A percentile compares a stretch with the other conserved stretches of the same genome.
Conservation (phyloP, 2,888 invertebrate genomes). For the Halocaridina rubra region DNA sequence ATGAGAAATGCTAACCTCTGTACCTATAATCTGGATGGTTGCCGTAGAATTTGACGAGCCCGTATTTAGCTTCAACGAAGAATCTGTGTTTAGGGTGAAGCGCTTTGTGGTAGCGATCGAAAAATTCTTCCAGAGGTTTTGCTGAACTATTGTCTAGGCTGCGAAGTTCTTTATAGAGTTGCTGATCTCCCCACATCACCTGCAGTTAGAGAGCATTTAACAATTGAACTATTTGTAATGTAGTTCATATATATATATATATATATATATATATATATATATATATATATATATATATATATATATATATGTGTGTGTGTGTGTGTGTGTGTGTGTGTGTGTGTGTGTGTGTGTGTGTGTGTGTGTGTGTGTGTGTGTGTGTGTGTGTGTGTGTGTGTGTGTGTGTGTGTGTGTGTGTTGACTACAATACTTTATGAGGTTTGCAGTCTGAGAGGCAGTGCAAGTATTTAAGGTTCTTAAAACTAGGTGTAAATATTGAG, state of each 20-base stretch:
- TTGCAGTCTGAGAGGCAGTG: too few species aligned
- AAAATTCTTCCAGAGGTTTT: conserved; percentile 73
- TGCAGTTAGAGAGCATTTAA: too few species aligned
- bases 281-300: conserved; percentile 5
- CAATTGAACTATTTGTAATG: too few species aligned
- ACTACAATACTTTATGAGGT: too few species aligned
- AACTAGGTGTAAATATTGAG: too few species aligned
- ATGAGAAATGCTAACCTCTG: conserved; percentile 72
- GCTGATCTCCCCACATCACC: conserved; percentile 74
- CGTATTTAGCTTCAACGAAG: conserved; percentile 75
- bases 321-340: conserved; percentile 20
- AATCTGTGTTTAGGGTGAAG: conserved; percentile 76
- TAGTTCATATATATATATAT: neutral
- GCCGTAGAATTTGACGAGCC: conserved; percentile 73
- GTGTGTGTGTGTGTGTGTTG: too few species aligned
- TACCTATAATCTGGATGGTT: conserved; percentile 72
- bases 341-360: conserved; percentile 1
- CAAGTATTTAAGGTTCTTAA: too few species aligned
- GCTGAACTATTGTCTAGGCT: conserved; percentile 72
- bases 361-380: too few species aligned
- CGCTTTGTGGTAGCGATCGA: conserved; percentile 72
- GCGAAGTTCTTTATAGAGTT: conserved; percentile 73
- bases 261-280: conserved; percentile 10
- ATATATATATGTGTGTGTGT: conserved; percentile 7
- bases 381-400: too few species aligned